A percentile compares a stretch with the other conserved stretches of the same genome.
These are phyloP conservation scores for Halocynthia roretzi DNA, from an alignment of 23 tunicate genomes.

Conservation along the genomic window DNA sequence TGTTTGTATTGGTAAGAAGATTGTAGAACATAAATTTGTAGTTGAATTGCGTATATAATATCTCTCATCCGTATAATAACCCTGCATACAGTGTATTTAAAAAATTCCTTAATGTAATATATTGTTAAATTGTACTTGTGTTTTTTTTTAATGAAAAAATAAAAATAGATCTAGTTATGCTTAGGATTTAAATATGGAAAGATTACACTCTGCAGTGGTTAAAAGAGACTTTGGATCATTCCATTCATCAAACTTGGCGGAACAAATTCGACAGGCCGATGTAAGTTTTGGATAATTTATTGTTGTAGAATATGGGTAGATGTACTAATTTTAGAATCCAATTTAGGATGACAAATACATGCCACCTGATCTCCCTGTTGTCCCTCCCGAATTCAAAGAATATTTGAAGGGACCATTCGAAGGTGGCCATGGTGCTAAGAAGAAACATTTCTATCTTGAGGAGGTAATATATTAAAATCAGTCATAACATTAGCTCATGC, in stretches of 20 bases:
- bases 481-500: not conserved
- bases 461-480: slow-evolving; percentile 8
- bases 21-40: too few relatives aligned
- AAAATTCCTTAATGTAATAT: too few relatives aligned
- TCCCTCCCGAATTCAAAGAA: slow-evolving; percentile 27
- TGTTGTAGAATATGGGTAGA: not conserved
- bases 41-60: too few relatives aligned
- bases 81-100: too few relatives aligned
- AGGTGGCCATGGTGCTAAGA: slow-evolving; percentile 39
- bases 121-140: too few relatives aligned
- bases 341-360: slow-evolving; percentile 24
- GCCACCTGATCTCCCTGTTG: slow-evolving; percentile 38
- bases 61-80: too few relatives aligned
- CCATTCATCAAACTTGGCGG: slow-evolving; percentile 73
- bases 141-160: too few relatives aligned
- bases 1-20: too few relatives aligned
- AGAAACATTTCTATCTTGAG: slow-evolving; percentile 49
- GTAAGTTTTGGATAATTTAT: not conserved
- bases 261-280: slow-evolving; percentile 42
- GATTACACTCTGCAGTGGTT: not conserved
- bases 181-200: too few relatives aligned
- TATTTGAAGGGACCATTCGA: slow-evolving; percentile 1
- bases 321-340: not conserved
- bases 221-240: slow-evolving; percentile 78
- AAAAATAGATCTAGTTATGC: too few relatives aligned